Evolutionary conservation across 2,888 invertebrate species (phyloP).

Genomic region (Trachelus tabidus): DNA sequence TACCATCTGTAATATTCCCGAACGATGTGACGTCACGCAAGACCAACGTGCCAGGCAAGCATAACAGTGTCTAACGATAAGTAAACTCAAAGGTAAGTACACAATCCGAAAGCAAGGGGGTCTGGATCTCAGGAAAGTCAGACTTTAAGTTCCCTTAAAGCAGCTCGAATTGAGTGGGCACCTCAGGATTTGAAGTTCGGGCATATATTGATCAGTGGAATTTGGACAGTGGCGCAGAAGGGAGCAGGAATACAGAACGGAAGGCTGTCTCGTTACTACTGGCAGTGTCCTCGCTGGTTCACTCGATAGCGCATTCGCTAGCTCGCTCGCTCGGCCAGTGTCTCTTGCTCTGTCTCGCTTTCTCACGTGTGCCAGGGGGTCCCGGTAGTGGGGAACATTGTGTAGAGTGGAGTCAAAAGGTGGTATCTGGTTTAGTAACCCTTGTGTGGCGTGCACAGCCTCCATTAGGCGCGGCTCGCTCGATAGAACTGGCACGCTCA

Average conservation of each 20-base stretch:
- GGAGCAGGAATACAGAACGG: background rate
- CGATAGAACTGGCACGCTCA: slow-evolving; percentile 56
- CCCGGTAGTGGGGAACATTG: background rate
- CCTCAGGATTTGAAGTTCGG: background rate
- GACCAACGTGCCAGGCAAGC: background rate
- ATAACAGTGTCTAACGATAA: background rate
- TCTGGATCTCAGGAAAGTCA: background rate
- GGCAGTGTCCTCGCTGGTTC: background rate
- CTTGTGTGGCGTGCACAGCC: slow-evolving; percentile 17
- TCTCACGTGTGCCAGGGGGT: background rate
- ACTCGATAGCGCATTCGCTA: background rate
- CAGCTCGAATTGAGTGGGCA: background rate
- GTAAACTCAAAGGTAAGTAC: background rate
- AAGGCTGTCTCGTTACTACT: background rate
- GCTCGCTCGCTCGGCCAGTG: background rate
- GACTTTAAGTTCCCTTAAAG: background rate
- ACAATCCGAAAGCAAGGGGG: background rate
- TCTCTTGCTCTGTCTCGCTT: background rate
- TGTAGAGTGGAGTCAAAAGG: background rate
- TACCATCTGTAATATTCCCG: background rate
- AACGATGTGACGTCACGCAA: background rate
- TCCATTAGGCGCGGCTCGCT: slow-evolving; percentile 63
- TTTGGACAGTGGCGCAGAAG: background rate
- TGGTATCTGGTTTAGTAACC: slow-evolving; percentile 1
- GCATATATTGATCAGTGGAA: background rate